Evolutionary conservation across 92 coral and sea anemone species (phyloP).

Genomic region (Parazoanthus darwini): DNA sequence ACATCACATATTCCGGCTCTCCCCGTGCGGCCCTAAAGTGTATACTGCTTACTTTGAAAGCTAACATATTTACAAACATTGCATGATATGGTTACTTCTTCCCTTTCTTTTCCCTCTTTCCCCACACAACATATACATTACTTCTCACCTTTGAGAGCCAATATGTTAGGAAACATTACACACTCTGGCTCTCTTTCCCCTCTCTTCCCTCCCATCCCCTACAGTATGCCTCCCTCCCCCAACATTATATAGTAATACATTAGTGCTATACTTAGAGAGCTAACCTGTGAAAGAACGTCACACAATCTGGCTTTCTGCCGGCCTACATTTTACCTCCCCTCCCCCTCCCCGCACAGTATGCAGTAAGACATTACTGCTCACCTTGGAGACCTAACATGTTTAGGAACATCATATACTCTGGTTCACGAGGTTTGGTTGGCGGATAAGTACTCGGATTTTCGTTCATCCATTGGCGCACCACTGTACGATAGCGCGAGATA

Average conservation of each 20-base stretch:
- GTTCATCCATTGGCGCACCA: constrained; percentile 15
- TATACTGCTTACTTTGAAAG: no score
- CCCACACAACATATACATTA: not conserved
- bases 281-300: not conserved
- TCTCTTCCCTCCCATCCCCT: no score
- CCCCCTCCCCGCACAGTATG: no score
- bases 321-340: no score
- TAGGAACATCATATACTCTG: constrained; percentile 6
- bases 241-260: not conserved
- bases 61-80: not conserved
- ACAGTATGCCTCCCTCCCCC: no score
- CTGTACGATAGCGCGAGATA: constrained; percentile 20
- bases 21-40: no score
- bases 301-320: not conserved
- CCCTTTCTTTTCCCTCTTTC: not conserved
- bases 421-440: constrained; percentile 1
- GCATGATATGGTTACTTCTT: not conserved
- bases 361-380: no score
- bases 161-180: not conserved
- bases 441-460: not conserved
- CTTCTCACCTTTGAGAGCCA: not conserved
- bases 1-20: no score
- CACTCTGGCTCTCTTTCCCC: not conserved
- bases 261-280: not conserved
- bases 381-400: not conserved